phyloP scores from a whole-genome alignment of 2,888 invertebrate genomes.

The Nephrotoma appendiculata region DNA sequence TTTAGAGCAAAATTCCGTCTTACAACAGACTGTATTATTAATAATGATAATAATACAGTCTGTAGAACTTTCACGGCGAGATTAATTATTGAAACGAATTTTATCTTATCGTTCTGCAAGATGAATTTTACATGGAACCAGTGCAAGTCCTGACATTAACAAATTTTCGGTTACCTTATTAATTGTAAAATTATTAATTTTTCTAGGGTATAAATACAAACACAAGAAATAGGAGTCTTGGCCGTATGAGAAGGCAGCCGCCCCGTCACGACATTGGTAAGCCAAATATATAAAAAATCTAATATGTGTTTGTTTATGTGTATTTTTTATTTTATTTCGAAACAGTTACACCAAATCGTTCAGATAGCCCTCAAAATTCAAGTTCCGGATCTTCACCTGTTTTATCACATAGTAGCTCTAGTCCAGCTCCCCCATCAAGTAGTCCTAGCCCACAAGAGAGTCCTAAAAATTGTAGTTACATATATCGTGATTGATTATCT shows the following conservation, averaged over 20 bases:
- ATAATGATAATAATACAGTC: no score
- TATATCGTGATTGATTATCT: slow-evolving; percentile 34
- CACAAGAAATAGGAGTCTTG: slow-evolving; percentile 35
- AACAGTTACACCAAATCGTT: slow-evolving; percentile 34
- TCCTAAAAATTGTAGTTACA: slow-evolving; percentile 35
- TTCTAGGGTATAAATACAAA: slow-evolving; percentile 34
- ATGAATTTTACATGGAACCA: no score
- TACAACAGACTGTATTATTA: no score
- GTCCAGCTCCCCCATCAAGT: slow-evolving; percentile 35
- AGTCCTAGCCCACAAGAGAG: slow-evolving; percentile 36
- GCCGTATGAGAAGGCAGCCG: slow-evolving; percentile 36
- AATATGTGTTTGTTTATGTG: not conserved
- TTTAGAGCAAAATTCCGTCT: no score
- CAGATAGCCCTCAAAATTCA: slow-evolving; percentile 34
- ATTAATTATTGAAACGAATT: no score
- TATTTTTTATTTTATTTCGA: not conserved
- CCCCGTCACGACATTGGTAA: slow-evolving; percentile 36
- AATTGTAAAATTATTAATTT: not conserved
- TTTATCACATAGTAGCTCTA: slow-evolving; percentile 35
- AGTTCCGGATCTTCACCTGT: slow-evolving; percentile 34
- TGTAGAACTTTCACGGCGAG: no score
- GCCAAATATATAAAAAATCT: slow-evolving; percentile 14
- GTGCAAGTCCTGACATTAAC: no score
- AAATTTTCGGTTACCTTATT: no score
- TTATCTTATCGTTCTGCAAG: no score